Conservation (phyloP, 2,888 invertebrate species). For the Sinodicranocentrus sp. region DNA sequence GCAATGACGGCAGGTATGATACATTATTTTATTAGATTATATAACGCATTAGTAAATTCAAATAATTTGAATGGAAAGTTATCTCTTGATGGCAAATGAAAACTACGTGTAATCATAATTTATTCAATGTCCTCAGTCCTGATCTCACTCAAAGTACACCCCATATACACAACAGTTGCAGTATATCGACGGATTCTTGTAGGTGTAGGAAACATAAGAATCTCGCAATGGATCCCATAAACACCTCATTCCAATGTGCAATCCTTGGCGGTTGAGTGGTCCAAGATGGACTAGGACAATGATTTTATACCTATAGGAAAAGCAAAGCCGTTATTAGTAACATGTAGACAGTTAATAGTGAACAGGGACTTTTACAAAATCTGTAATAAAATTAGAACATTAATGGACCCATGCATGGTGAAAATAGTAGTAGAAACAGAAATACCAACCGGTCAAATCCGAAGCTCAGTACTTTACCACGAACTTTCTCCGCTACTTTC, state of each 20-base stretch:
- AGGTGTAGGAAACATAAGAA: constrained; percentile 82
- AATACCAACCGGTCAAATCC: constrained; percentile 83
- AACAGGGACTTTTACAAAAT: not conserved
- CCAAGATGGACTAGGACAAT: constrained; percentile 84
- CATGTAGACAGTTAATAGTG: not conserved
- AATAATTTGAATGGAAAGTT: too few relatives aligned
- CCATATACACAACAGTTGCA: constrained; percentile 84
- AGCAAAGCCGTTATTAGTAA: not conserved
- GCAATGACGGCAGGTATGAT: too few relatives aligned
- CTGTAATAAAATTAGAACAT: too few relatives aligned
- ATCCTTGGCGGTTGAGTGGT: constrained; percentile 83
- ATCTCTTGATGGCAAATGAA: too few relatives aligned
- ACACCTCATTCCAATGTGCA: constrained; percentile 83
- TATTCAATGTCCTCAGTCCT: too few relatives aligned
- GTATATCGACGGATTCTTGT: constrained; percentile 83
- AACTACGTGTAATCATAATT: too few relatives aligned
- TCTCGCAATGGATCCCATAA: constrained; percentile 86
- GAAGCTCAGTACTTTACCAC: constrained; percentile 83
- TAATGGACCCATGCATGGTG: too few relatives aligned
- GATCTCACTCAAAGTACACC: constrained; percentile 85
- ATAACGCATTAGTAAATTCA: too few relatives aligned
- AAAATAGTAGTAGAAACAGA: constrained; percentile 5
- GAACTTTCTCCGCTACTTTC: constrained; percentile 82
- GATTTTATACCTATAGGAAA: constrained; percentile 83
- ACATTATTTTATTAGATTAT: too few relatives aligned